Evolutionary conservation across 1,140 invertebrate species (phyloP).

Genomic region (Drosophila pseudoobscura): DNA sequence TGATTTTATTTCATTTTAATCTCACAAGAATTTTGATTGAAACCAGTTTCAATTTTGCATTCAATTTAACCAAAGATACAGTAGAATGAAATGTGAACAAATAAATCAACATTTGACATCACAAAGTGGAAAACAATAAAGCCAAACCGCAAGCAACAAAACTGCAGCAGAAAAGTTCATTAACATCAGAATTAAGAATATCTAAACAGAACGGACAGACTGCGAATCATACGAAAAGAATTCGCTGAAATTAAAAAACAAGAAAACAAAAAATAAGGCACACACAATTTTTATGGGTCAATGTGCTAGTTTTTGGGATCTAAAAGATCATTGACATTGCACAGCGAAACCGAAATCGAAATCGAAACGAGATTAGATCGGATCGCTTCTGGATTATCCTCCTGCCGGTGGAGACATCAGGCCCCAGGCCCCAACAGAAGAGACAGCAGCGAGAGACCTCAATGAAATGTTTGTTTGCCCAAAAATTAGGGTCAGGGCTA

Average conservation of each 20-base stretch:
- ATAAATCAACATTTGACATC: conserved; percentile 68
- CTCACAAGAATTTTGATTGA: conserved; percentile 11
- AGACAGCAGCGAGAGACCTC: conserved; percentile 8
- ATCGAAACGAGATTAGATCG: conserved; percentile 39
- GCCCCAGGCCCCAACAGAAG: too few species aligned
- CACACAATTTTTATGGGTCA: conserved; percentile 48
- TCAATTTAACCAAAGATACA: conserved; percentile 8
- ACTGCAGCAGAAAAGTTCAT: conserved; percentile 57
- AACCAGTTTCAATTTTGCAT: conserved; percentile 52
- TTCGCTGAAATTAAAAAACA: conserved; percentile 19
- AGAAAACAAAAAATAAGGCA: background rate
- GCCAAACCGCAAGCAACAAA: background rate
- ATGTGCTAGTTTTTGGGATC: conserved; percentile 54
- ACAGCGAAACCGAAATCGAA: conserved; percentile 21
- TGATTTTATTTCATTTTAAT: background rate
- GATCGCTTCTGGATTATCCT: conserved; percentile 35
- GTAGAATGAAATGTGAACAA: conserved; percentile 21
- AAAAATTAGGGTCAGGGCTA: conserved; percentile 79
- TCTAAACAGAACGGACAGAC: conserved; percentile 49
- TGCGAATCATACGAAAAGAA: conserved; percentile 45
- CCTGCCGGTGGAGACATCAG: too few species aligned
- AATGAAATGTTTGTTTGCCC: conserved; percentile 57
- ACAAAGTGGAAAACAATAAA: conserved; percentile 36
- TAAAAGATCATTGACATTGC: conserved; percentile 57
- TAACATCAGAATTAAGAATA: conserved; percentile 50